These are phyloP conservation scores for Dreissena polymorpha DNA, from an alignment of 1,140 invertebrate genomes.

Conservation along the genomic window DNA sequence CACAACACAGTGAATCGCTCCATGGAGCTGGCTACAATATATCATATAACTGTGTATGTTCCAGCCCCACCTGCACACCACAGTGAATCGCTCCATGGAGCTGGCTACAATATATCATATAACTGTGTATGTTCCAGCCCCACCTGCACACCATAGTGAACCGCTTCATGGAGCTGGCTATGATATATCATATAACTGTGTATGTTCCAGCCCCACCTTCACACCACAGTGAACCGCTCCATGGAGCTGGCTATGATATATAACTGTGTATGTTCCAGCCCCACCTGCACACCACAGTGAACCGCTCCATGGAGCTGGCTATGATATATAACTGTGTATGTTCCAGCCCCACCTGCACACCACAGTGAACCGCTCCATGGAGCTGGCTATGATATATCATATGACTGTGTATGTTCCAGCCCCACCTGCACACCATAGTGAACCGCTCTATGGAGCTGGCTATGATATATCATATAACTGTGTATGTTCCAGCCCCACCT, in stretches of 20 bases:
- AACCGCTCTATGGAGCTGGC: slow-evolving; percentile 97
- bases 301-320: slow-evolving; percentile 96
- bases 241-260: slow-evolving; percentile 99
- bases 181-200: too few relatives aligned
- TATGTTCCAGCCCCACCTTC: slow-evolving; percentile 92
- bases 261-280: too few relatives aligned
- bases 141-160: slow-evolving; percentile 98
- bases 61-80: slow-evolving; percentile 95
- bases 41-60: too few relatives aligned
- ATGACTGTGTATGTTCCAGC: too few relatives aligned
- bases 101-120: too few relatives aligned
- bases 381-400: slow-evolving; percentile 97
- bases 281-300: slow-evolving; percentile 97
- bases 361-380: slow-evolving; percentile 97
- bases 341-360: slow-evolving; percentile 94
- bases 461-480: too few relatives aligned
- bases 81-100: slow-evolving; percentile 97
- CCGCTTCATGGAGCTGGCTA: slow-evolving; percentile 96
- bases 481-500: slow-evolving; percentile 92
- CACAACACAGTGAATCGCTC: slow-evolving; percentile 97
- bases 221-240: slow-evolving; percentile 96
- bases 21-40: slow-evolving; percentile 98
- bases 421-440: slow-evolving; percentile 97
- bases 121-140: too few relatives aligned
- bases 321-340: too few relatives aligned